A percentile compares a stretch with the other conserved stretches of the same genome.
Conservation (phyloP, 1,140 invertebrate species). For the Drosophila sulfurigaster region DNA sequence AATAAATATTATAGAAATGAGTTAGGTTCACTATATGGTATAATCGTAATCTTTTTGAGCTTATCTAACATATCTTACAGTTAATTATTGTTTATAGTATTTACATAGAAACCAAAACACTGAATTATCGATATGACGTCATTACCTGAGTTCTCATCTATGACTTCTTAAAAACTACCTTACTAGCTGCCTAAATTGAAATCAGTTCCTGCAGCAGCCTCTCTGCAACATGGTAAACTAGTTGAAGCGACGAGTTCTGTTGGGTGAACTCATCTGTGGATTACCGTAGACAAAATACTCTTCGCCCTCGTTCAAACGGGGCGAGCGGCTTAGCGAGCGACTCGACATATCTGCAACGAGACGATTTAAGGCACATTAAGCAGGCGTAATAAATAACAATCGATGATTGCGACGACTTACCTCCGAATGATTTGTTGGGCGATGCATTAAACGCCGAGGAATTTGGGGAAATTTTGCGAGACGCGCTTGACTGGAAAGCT, state of each 20-base stretch:
- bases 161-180: background rate
- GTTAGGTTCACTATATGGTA: background rate
- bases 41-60: background rate
- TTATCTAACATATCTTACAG: background rate
- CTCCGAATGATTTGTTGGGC: background rate
- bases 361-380: background rate
- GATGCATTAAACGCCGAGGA: background rate
- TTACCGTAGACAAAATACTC: slow-evolving; percentile 49
- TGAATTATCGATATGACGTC: too few relatives aligned
- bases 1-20: slow-evolving; percentile 23
- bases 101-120: background rate
- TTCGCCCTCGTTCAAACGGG: slow-evolving; percentile 15
- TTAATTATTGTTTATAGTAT: too few relatives aligned
- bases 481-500: background rate
- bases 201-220: slow-evolving; percentile 3
- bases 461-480: background rate
- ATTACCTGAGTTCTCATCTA: slow-evolving; percentile 8
- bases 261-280: slow-evolving; percentile 43
- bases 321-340: slow-evolving; percentile 5
- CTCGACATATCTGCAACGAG: slow-evolving; percentile 10
- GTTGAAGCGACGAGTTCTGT: slow-evolving; percentile 35
- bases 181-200: background rate
- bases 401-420: background rate
- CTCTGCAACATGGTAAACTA: slow-evolving; percentile 3
- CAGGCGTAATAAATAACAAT: background rate